A percentile compares a stretch with the other conserved stretches of the same genome.
Evolutionary conservation across 2,888 invertebrate genomes (phyloP).

Genomic region (Petrophora chlorosata): DNA sequence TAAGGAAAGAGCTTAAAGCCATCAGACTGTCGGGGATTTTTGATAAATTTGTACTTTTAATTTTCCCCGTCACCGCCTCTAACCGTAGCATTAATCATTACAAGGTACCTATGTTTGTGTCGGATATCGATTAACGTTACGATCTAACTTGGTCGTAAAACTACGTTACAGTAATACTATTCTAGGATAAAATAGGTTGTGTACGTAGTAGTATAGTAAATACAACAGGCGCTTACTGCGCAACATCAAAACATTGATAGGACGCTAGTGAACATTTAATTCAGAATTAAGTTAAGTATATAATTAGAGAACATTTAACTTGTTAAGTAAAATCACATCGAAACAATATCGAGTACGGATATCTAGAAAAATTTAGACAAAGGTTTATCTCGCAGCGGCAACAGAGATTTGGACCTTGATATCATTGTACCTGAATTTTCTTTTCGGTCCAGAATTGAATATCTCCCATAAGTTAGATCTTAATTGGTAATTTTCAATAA

Average conservation of each 20-base stretch:
- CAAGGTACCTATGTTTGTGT: conserved; percentile 63
- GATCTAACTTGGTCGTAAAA: conserved; percentile 76
- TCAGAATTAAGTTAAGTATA: conserved; percentile 35
- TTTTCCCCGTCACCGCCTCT: conserved; percentile 57
- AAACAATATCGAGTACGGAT: conserved; percentile 26
- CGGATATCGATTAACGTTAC: conserved; percentile 59
- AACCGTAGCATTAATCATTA: conserved; percentile 57
- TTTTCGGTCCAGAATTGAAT: too few relatives aligned
- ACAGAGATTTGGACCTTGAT: conserved; percentile 15
- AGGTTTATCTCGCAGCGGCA: conserved; percentile 4
- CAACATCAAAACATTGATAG: conserved; percentile 49
- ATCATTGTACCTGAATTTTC: too few relatives aligned
- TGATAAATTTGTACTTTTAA: conserved; percentile 81
- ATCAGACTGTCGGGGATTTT: conserved; percentile 58
- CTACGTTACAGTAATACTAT: conserved; percentile 69
- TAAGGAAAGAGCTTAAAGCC: conserved; percentile 70
- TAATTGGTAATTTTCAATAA: too few relatives aligned
- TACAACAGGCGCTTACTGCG: conserved; percentile 44
- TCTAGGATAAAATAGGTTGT: conserved; percentile 71
- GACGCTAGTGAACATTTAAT: conserved; percentile 33
- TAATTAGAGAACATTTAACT: conserved; percentile 42
- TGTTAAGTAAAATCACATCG: conserved; percentile 44
- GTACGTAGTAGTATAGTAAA: conserved; percentile 33
- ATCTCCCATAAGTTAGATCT: too few relatives aligned
- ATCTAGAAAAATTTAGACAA: conserved; percentile 30